Conservation (phyloP, 2,888 invertebrate species). For the Nymphalis polychloros region DNA sequence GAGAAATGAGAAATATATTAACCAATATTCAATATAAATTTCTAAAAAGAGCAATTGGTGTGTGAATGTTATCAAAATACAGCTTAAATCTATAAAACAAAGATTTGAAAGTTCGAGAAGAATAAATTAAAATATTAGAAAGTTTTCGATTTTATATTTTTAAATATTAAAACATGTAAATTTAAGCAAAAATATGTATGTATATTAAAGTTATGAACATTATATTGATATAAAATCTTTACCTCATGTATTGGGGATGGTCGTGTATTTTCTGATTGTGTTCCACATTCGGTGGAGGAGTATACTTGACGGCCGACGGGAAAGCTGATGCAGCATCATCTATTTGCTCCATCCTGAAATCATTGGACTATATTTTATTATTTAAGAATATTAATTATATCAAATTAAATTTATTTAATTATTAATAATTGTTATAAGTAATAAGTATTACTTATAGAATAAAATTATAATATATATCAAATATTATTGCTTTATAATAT, state of each 20-base stretch:
- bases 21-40: background rate
- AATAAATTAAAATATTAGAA: no score
- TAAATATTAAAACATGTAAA: no score
- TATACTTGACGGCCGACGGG: slow-evolving; percentile 50
- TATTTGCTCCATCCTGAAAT: slow-evolving; percentile 65
- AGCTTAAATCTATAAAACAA: no score
- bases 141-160: no score
- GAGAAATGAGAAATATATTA: slow-evolving; percentile 25
- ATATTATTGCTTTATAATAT: background rate
- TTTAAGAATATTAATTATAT: background rate
- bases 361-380: background rate
- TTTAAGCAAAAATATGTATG: no score
- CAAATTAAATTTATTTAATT: background rate
- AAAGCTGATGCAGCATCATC: slow-evolving; percentile 54
- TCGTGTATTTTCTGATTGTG: slow-evolving; percentile 45
- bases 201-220: background rate
- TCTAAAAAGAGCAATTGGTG: background rate
- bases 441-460: background rate
- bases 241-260: slow-evolving; percentile 52
- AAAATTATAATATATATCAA: background rate
- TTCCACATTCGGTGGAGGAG: slow-evolving; percentile 47
- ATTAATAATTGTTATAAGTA: background rate
- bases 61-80: no score
- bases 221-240: slow-evolving; percentile 35
- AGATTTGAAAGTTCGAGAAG: no score